These are phyloP conservation scores for Smittia sp. DNA, from an alignment of 2,888 invertebrate genomes.

Conservation along the genomic window DNA sequence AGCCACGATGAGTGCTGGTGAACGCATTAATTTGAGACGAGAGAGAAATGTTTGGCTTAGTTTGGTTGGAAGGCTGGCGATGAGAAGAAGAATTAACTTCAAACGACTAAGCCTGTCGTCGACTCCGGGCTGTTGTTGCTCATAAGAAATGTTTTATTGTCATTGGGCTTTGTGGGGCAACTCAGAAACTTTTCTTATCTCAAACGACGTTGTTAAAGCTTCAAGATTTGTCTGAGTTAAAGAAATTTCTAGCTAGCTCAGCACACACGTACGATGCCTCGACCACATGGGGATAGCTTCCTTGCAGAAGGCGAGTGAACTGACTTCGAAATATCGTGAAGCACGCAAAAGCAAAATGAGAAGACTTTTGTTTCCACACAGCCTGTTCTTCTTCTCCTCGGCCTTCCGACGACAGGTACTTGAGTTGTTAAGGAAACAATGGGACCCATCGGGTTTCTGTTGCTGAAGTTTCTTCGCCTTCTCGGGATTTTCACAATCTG, in stretches of 20 bases:
- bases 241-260: too few species aligned
- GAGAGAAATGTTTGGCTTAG: too few species aligned
- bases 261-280: not conserved
- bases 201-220: too few species aligned
- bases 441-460: not conserved
- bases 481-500: not conserved
- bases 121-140: not conserved
- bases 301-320: too few species aligned
- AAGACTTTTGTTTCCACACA: too few species aligned
- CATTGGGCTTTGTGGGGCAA: constrained; percentile 19
- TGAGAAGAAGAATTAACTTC: not conserved
- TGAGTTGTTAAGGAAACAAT: not conserved
- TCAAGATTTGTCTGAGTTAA: too few species aligned
- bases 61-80: too few species aligned
- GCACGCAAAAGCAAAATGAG: too few species aligned
- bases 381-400: too few species aligned
- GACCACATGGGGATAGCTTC: constrained; percentile 19
- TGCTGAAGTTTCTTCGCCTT: not conserved
- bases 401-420: constrained; percentile 1
- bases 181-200: not conserved
- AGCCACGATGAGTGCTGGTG: constrained; percentile 13
- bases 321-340: too few species aligned
- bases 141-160: constrained; percentile 32
- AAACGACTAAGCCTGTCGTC: not conserved
- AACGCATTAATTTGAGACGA: not conserved